Evolutionary conservation across 2,888 invertebrate genomes (phyloP), one percentile per base, ranked within the genome.

Genomic region (Lepidocyrtinus sp.): DNA sequence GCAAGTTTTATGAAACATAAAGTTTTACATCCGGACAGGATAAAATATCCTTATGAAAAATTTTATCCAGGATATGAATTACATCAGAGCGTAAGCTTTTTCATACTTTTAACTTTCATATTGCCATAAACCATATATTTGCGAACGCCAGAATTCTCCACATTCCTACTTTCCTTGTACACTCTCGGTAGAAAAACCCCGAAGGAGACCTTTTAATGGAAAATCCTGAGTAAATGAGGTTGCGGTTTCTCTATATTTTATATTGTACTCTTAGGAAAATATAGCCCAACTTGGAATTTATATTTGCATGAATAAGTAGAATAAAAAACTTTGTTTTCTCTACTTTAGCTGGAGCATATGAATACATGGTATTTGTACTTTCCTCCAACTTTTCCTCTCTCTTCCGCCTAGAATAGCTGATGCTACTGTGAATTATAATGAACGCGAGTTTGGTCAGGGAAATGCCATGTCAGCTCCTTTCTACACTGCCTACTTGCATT

Each of bases 181-280:
- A n/a, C n/a, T n/a, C n/a, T 36, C 36, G 50, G 22, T 55, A 75
- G 59, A n/a, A 62, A 74, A 76, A 71, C 81, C 83, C 83, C 78
- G 83, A 81, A 83, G 83, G 83, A 83, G 83, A 83, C 82, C 83
- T 82, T 83, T 83, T 83, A 83, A 83, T 83, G 83, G 83, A 83
- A 36, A 83, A 83, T 83, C 82, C 82, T 80, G 79, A 80, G 82
- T 83, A 83, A 83, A 83, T 83, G 82, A 83, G 83, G 83, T 83
- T 83, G 83, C 82, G 83, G 83, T 83, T 83, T 83, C 45, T 55
- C 7, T 83, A 83, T 82, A 80, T 59, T 65, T 65, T 26, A 24
- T 59, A 12, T 27, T 27, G n/a, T 50, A 21, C 26, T 17, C 61
- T 7, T 62, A 24, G 46, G 27, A 46, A 27, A 21, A 5, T 62